Conservation (phyloP, 1,140 invertebrate genomes). For the Tetraneura akinire region DNA sequence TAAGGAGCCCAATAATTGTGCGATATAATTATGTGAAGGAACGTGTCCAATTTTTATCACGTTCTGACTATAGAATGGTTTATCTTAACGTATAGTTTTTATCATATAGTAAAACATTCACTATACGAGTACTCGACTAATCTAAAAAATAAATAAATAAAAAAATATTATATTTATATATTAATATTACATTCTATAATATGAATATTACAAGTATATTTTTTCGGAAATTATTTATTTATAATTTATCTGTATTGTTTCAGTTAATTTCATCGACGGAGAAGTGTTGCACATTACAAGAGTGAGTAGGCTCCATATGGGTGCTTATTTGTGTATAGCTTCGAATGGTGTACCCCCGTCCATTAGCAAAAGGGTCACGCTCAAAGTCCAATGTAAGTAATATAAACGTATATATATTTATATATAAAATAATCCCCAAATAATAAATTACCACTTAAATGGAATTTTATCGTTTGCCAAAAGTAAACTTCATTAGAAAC, state of each 20-base stretch:
- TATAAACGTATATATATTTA: conserved; percentile 58
- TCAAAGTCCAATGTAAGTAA: conserved; percentile 92
- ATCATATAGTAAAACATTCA: too few species aligned
- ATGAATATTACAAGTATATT: too few species aligned
- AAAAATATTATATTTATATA: too few species aligned
- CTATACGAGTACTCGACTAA: too few species aligned
- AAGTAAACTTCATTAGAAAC: background rate
- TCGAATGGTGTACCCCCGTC: conserved; percentile 84
- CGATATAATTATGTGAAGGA: too few species aligned
- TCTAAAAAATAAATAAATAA: too few species aligned
- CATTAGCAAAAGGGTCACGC: conserved; percentile 80
- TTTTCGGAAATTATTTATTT: too few species aligned
- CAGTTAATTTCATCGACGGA: conserved; percentile 83
- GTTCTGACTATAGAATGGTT: too few species aligned
- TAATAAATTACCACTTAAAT: background rate
- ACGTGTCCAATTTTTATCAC: too few species aligned
- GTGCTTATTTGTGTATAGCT: conserved; percentile 83
- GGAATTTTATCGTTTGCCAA: background rate
- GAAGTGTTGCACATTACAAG: conserved; percentile 82
- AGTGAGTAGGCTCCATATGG: conserved; percentile 88
- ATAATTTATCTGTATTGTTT: conserved; percentile 57
- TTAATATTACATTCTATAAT: too few species aligned
- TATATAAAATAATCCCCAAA: background rate
- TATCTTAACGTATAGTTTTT: too few species aligned
- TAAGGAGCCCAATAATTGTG: too few species aligned